Percentiles rank a stretch among this genome's conserved stretches.
Evolutionary conservation across 1,140 invertebrate species (phyloP).

Genomic region (Xylocopa sonorina): DNA sequence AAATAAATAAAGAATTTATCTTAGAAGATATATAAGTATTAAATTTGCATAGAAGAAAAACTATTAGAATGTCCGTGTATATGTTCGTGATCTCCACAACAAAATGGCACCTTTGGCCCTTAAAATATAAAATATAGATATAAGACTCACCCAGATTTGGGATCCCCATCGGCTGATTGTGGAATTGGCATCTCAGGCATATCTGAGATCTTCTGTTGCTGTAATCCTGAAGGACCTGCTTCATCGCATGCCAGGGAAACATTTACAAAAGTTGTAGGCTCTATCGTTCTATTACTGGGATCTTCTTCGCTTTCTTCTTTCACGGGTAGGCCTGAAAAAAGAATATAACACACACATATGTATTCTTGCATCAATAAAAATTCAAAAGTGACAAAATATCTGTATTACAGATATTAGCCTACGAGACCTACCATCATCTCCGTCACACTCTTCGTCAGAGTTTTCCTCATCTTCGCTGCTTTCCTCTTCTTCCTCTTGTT

Average conservation of each 20-base stretch:
- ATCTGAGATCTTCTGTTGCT: constrained; percentile 78
- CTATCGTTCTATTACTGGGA: constrained; percentile 74
- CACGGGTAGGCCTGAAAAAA: constrained; percentile 74
- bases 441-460: constrained; percentile 80
- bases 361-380: neutral
- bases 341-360: neutral
- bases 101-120: constrained; percentile 76
- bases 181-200: constrained; percentile 76
- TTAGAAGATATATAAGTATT: neutral
- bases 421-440: constrained; percentile 73
- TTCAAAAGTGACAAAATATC: neutral
- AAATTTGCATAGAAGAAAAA: constrained; percentile 14
- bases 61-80: constrained; percentile 38
- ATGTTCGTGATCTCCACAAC: constrained; percentile 79
- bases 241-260: constrained; percentile 81
- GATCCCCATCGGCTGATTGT: constrained; percentile 74
- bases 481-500: constrained; percentile 76
- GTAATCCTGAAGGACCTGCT: constrained; percentile 83
- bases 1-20: neutral
- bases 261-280: constrained; percentile 81
- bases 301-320: constrained; percentile 80
- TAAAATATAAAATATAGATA: constrained; percentile 58
- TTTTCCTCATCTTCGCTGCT: constrained; percentile 78
- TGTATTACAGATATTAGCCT: neutral
- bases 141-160: constrained; percentile 84